Base-by-base conservation (phyloP, 1,140 invertebrate genomes). In the Druon quercuslanigerum region DNA sequence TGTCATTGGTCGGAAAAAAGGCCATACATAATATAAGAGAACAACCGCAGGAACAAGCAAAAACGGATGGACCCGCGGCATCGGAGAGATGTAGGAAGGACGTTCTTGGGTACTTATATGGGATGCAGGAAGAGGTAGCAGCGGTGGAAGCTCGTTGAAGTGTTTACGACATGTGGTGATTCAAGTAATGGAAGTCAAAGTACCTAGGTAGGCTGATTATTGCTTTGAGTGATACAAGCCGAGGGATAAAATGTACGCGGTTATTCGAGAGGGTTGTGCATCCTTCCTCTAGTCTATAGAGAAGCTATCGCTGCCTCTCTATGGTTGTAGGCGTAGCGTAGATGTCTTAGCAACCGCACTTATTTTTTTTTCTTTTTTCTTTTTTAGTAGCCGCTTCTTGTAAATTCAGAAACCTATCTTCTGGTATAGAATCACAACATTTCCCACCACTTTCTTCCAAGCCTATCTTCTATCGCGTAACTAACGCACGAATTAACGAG, bases 161-260 rank as follows among this genome's bases (percentile, higher is more conserved):
- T 66, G 60, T 66, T 66, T 66, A 66, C 60, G 60, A 66, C 60
- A 66, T 66, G 60, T 40, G 60, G 60, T 66, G 33, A 66, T 66
- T 66, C 60, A 40, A 66, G 60, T 66, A 66, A 66, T 66, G 60
- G 60, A 66, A 66, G 60, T 66, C 60, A 66, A 66, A 66, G 60
- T 66, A 66, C 60, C 60, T 40, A 16, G n/a, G 60, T 33, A 66
- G 25, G 25, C 40, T 66, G 60, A 66, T 66, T 66, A 66, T 66
- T 66, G 60, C 60, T 66, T 66, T 66, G 60, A 66, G 60, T 66
- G 60, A 66, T 66, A 66, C 60, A 66, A 66, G 60, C 60, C 25
- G 33, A 66, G 60, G 57, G 57, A 46, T 66, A 46, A 66, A 46
- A 66, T n/a, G 14, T 33, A 66, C 25, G n/a, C 16, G 60, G 60